These are phyloP conservation scores for Tamias sibiricus DNA, from an alignment of 2,113 vertebrate species.

Conservation along the genomic window DNA sequence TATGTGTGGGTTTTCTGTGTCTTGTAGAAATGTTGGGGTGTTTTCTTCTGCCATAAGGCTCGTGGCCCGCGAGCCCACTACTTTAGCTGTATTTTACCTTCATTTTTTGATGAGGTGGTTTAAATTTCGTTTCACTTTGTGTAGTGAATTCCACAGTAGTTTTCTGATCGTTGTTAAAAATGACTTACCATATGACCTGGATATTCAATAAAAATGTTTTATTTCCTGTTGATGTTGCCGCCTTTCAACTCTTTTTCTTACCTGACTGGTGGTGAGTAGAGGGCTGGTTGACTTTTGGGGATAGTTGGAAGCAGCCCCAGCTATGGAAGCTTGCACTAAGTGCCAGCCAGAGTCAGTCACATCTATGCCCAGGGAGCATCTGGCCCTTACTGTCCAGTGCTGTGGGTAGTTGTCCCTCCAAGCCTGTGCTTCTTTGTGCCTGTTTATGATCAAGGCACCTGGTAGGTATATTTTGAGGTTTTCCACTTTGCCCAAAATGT, in stretches of 20 bases:
- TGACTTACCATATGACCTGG: conserved; percentile 97
- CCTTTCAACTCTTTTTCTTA: conserved; percentile 77
- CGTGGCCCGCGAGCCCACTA: conserved; percentile 92
- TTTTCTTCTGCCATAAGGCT: conserved; percentile 97
- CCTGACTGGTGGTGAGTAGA: not conserved
- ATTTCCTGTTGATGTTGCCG: conserved; percentile 98
- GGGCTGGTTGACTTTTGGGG: not conserved
- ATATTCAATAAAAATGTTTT: conserved; percentile 99
- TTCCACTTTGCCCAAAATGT: not conserved
- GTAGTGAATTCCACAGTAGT: conserved; percentile 99
- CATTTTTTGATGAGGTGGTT: conserved; percentile 99
- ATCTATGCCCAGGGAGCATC: not conserved
- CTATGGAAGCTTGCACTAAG: not conserved
- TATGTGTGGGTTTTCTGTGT: conserved; percentile 98
- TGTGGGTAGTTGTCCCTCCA: not conserved
- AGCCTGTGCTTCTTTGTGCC: not conserved
- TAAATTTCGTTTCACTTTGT: conserved; percentile 98
- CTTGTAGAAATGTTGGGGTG: conserved; percentile 97
- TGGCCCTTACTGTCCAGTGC: not conserved
- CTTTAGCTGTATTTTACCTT: conserved; percentile 98
- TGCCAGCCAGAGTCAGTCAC: not conserved
- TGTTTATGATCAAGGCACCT: not conserved
- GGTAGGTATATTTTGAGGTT: not conserved
- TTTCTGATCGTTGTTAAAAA: conserved; percentile 99
- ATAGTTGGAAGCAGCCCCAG: rapidly evolving